Base-by-base conservation (phyloP, 2,797 vertebrate genomes). In the Xiphophorus birchmanni region DNA sequence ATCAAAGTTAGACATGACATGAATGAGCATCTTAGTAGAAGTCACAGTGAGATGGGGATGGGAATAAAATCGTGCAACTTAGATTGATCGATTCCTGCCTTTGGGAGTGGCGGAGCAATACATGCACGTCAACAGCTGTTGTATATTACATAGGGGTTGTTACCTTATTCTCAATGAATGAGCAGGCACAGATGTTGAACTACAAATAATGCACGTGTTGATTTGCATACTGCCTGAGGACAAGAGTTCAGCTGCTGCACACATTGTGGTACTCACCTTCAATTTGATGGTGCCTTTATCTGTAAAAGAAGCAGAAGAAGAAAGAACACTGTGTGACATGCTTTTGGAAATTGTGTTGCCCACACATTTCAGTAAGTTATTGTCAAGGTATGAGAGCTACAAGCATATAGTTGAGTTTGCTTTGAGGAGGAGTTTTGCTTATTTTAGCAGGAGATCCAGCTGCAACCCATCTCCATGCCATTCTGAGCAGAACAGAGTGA, bases 251-350 rank as follows among this genome's bases (percentile, higher is more conserved):
- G 93, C 90, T 93, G 93, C 90, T 89, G 87, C 58, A 76, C 47
- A 76, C 50, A 35, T 73, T 71, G 48, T 58, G 29, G 29, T 45
- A 90, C 97, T 97, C 91, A 98, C 98, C 97, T 98, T 97, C 82
- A 99, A 91, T 84, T 96, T 98, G 90, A 98, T 92, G 73, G 95
- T 96, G 87, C 97, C 97, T 96, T 98, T 99, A 91, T 97, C 97
- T 98, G 89, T 90, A 96, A 93, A 3, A 83, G 77, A 88, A 84
- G 87, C 40, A 78, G 44, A 89, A 79, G 29, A 3, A 85, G 67
- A 89, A 32, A 32, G 26, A 29, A 15, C 35, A 83, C 32, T 88
- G 73, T 23, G 45, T 21, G 52, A 60, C 15, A 23, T 42, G 18
- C 1, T 29, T 40, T 60, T 74, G 42, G 42, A 29, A 42, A 9